Conservation (phyloP, 2,888 invertebrate genomes). For the Morpho helenor region DNA sequence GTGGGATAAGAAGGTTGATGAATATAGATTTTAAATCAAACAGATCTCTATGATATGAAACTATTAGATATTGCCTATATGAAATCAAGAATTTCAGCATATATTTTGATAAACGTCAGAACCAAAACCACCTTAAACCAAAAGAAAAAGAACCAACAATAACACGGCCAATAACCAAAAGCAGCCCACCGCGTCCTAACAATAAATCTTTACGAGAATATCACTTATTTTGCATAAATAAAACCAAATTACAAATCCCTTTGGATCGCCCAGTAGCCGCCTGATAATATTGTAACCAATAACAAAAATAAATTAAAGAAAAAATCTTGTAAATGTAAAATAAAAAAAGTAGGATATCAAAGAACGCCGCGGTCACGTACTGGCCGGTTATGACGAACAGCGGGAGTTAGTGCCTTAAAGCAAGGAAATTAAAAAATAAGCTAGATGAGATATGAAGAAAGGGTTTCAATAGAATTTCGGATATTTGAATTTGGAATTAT, state of each 20-base stretch:
- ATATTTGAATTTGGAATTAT: background rate
- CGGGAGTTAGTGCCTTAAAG: slow-evolving; percentile 47
- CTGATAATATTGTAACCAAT: slow-evolving; percentile 73
- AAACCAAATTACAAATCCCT: slow-evolving; percentile 73
- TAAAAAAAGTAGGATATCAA: slow-evolving; percentile 65
- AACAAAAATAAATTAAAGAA: slow-evolving; percentile 68
- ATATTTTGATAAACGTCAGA: background rate
- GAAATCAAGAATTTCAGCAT: background rate
- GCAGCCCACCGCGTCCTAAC: slow-evolving; percentile 42
- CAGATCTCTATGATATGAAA: no score
- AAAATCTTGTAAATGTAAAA: slow-evolving; percentile 50
- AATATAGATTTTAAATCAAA: no score
- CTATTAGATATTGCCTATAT: no score
- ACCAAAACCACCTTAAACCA: background rate
- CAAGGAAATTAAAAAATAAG: slow-evolving; percentile 63
- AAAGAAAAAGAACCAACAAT: slow-evolving; percentile 14
- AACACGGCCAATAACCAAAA: slow-evolving; percentile 24
- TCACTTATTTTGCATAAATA: slow-evolving; percentile 75
- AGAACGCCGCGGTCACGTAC: slow-evolving; percentile 74
- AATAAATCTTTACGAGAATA: slow-evolving; percentile 66
- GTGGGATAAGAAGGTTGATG: no score
- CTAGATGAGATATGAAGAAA: slow-evolving; percentile 38
- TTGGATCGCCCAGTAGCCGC: slow-evolving; percentile 73
- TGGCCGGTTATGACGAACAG: slow-evolving; percentile 69
- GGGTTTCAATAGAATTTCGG: background rate